A percentile compares a stretch with the other conserved stretches of the same genome.
phyloP scores from a whole-genome alignment of 53 echinoderm and acorn worm genomes.

The Crossaster papposus region DNA sequence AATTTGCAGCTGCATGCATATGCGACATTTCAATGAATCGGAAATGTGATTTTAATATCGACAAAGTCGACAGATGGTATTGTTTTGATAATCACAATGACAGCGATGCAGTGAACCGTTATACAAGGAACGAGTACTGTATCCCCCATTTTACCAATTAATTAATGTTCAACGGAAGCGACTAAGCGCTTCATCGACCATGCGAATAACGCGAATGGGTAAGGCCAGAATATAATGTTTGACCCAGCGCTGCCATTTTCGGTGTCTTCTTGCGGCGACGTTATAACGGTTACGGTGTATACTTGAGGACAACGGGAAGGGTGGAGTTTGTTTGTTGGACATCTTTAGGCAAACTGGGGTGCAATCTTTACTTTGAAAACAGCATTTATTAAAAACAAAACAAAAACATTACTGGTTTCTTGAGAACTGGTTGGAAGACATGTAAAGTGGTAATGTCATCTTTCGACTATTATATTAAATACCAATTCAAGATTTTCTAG shows the following conservation, averaged over 20 bases:
- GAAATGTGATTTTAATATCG: background rate
- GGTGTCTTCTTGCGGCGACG: background rate
- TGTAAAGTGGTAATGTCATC: no score
- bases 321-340: background rate
- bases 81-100: background rate
- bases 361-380: no score
- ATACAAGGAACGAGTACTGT: background rate
- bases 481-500: no score
- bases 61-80: background rate
- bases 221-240: background rate
- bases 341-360: no score
- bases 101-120: background rate
- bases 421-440: no score
- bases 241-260: background rate
- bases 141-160: background rate
- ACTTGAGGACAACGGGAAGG: background rate
- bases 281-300: background rate
- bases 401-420: no score
- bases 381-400: no score
- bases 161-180: background rate
- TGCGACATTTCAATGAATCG: background rate
- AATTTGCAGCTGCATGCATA: background rate
- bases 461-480: no score
- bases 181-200: background rate
- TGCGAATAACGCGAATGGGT: constrained; percentile 1